Conservation (phyloP, 2,113 vertebrate genomes). For the Paraplagusia blochii region DNA sequence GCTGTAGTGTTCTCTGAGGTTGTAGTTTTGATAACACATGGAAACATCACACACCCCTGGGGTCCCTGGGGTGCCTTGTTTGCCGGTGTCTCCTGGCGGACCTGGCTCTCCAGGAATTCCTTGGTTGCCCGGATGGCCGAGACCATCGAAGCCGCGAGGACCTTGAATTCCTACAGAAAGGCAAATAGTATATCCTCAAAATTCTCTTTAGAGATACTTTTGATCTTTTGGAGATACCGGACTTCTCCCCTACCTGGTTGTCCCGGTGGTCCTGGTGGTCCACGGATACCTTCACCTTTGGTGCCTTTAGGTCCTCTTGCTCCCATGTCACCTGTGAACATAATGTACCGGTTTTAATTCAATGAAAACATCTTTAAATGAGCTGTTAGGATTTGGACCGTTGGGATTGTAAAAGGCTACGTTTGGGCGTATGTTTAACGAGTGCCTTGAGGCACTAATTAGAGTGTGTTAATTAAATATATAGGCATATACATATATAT, state of each 20-base stretch:
- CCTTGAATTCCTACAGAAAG: constrained; percentile 69
- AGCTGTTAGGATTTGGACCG: constrained; percentile 1
- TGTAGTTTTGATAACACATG: constrained; percentile 76
- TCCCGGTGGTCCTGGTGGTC: constrained; percentile 72
- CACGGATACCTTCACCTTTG: constrained; percentile 72
- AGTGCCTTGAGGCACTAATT: not conserved
- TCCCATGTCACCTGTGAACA: constrained; percentile 70
- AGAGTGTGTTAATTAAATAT: too few species aligned
- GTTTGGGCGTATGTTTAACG: not conserved
- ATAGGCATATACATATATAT: too few species aligned
- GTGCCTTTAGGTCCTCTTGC: constrained; percentile 72
- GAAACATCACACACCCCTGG: constrained; percentile 77
- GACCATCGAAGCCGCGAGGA: constrained; percentile 71
- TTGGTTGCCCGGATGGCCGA: constrained; percentile 69
- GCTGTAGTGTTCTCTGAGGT: constrained; percentile 75
- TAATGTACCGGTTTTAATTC: not conserved
- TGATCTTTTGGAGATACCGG: not conserved
- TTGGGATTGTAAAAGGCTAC: not conserved
- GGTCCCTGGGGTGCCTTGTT: constrained; percentile 66
- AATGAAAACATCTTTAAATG: not conserved
- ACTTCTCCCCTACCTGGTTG: constrained; percentile 68
- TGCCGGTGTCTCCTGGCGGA: constrained; percentile 68
- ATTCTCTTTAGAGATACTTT: too few species aligned
- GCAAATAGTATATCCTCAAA: too few species aligned
- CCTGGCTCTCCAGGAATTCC: constrained; percentile 76